phyloP scores from a whole-genome alignment of 2,888 invertebrate species.

The Ennomos erosarius region DNA sequence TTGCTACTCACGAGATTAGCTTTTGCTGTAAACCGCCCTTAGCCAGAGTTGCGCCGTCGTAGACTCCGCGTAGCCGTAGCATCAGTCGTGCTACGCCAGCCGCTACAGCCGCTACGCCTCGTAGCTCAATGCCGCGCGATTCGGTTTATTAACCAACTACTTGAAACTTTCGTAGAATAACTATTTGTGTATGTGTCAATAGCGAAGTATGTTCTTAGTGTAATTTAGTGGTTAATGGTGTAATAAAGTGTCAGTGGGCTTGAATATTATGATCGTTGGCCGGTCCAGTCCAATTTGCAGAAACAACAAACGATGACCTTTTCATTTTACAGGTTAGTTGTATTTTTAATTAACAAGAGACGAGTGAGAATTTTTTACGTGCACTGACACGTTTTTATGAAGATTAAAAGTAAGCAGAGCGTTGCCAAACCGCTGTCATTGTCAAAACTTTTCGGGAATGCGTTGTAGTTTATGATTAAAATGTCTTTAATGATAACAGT shows the following conservation, averaged over 20 bases:
- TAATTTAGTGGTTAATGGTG: conserved; percentile 53
- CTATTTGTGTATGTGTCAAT: conserved; percentile 46
- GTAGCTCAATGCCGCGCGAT: conserved; percentile 51
- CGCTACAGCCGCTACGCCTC: conserved; percentile 65
- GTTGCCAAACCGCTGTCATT: neutral
- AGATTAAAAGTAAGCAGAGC: conserved; percentile 33
- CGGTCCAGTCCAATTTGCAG: conserved; percentile 61
- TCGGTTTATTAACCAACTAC: conserved; percentile 49
- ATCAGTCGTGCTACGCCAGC: conserved; percentile 68
- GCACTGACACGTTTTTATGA: conserved; percentile 35
- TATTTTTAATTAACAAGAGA: conserved; percentile 70
- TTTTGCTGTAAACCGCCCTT: conserved; percentile 45
- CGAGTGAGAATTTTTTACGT: conserved; percentile 42
- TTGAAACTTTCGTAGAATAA: conserved; percentile 49
- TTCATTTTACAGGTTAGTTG: conserved; percentile 76
- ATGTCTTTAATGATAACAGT: too few relatives aligned
- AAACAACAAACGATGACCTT: conserved; percentile 73
- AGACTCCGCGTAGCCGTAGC: conserved; percentile 54
- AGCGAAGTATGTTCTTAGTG: conserved; percentile 45
- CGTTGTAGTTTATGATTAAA: neutral
- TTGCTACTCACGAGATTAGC: conserved; percentile 58
- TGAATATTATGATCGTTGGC: conserved; percentile 55
- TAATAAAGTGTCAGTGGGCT: conserved; percentile 52
- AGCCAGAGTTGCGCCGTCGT: conserved; percentile 68
- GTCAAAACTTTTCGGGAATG: neutral